Percentiles rank a stretch among this genome's conserved stretches.
phyloP scores from a whole-genome alignment of 2,888 invertebrate species.

The Tetramorium bicarinatum region DNA sequence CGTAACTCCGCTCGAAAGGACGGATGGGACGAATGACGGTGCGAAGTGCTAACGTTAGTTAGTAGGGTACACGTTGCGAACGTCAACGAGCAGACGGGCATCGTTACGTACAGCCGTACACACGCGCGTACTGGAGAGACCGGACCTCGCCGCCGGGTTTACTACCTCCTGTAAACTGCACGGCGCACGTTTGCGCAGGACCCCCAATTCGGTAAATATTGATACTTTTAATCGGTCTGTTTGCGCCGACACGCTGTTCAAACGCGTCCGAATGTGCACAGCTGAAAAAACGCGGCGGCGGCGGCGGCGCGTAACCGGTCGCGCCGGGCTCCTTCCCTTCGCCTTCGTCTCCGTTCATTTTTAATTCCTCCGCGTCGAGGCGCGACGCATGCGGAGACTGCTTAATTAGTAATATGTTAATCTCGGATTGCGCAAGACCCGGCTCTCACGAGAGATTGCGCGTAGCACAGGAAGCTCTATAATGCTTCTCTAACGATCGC shows the following conservation, averaged over 20 bases:
- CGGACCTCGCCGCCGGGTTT: constrained; percentile 42
- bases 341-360: neutral
- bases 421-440: neutral
- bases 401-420: constrained; percentile 40
- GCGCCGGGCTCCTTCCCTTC: neutral
- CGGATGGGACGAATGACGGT: constrained; percentile 43
- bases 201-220: constrained; percentile 81
- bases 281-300: constrained; percentile 65
- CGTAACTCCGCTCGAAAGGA: constrained; percentile 37
- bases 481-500: neutral
- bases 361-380: neutral
- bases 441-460: neutral
- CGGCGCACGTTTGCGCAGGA: constrained; percentile 66
- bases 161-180: constrained; percentile 61
- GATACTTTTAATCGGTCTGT: constrained; percentile 83
- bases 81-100: constrained; percentile 39
- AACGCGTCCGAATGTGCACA: constrained; percentile 64
- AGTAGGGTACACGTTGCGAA: constrained; percentile 50
- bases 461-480: constrained; percentile 10
- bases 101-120: constrained; percentile 14
- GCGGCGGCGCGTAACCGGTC: constrained; percentile 31
- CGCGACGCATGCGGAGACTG: constrained; percentile 4
- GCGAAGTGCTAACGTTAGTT: constrained; percentile 53
- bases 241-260: constrained; percentile 68
- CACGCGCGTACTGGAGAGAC: constrained; percentile 51